phyloP scores from a whole-genome alignment of 2,113 vertebrate species.

The Antennarius striatus region DNA sequence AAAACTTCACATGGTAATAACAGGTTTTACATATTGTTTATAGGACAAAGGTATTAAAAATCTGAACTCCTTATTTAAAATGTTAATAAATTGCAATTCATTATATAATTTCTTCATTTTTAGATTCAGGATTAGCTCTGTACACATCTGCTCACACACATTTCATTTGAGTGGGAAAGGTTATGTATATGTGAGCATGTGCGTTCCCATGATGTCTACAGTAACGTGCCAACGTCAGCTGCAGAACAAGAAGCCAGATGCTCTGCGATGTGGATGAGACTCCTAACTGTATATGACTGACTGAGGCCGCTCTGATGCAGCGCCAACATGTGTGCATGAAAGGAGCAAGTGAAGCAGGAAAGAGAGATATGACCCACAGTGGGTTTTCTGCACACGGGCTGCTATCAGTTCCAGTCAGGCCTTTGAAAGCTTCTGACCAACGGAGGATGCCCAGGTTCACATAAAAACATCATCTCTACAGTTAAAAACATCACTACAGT shows the following conservation, averaged over 20 bases:
- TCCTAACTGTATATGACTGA: slow-evolving; percentile 65
- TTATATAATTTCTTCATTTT: background rate
- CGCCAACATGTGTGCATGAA: slow-evolving; percentile 3
- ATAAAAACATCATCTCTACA: background rate
- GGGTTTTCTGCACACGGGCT: slow-evolving; percentile 17
- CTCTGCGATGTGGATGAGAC: slow-evolving; percentile 70
- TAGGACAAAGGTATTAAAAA: slow-evolving; percentile 37
- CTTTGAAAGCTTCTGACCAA: background rate
- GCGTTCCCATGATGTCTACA: slow-evolving; percentile 34
- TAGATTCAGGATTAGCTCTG: slow-evolving; percentile 1
- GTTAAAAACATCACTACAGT: too few species aligned
- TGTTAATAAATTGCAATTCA: slow-evolving; percentile 1
- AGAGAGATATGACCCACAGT: slow-evolving; percentile 16
- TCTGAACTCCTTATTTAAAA: slow-evolving; percentile 6
- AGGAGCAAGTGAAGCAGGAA: slow-evolving; percentile 8
- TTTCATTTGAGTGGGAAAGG: background rate
- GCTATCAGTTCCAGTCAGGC: slow-evolving; percentile 28
- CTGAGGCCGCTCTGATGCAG: slow-evolving; percentile 25
- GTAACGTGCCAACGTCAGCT: slow-evolving; percentile 61
- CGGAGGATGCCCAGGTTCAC: background rate
- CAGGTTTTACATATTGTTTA: slow-evolving; percentile 42
- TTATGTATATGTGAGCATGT: slow-evolving; percentile 6
- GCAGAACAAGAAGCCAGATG: slow-evolving; percentile 51
- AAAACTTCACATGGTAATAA: slow-evolving; percentile 29
- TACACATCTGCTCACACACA: slow-evolving; percentile 17